phyloP scores from a whole-genome alignment of 2,888 invertebrate genomes.

The Azorinus chamasolen region DNA sequence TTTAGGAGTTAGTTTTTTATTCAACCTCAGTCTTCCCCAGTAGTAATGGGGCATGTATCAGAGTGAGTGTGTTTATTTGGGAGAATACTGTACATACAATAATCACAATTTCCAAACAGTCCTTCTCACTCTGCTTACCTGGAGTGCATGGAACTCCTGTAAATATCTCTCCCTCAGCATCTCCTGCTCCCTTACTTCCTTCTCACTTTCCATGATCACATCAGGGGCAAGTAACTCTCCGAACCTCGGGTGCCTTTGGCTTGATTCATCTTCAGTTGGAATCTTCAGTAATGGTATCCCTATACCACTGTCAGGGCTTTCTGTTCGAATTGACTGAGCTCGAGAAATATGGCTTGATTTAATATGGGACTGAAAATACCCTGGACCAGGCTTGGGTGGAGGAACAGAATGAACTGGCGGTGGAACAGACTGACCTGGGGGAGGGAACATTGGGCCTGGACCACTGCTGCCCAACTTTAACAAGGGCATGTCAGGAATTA shows the following conservation, averaged over 20 bases:
- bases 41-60: no score
- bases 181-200: slow-evolving; percentile 62
- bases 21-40: no score
- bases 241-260: slow-evolving; percentile 64
- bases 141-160: slow-evolving; percentile 60
- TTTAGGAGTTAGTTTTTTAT: no score
- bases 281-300: slow-evolving; percentile 68
- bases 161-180: slow-evolving; percentile 58
- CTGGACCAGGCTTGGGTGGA: neutral
- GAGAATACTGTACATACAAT: no score
- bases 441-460: slow-evolving; percentile 49
- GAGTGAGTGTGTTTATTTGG: no score
- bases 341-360: neutral
- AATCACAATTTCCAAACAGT: no score
- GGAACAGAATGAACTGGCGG: slow-evolving; percentile 6
- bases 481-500: slow-evolving; percentile 65
- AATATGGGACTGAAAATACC: slow-evolving; percentile 2
- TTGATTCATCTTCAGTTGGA: slow-evolving; percentile 57
- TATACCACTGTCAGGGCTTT: slow-evolving; percentile 62
- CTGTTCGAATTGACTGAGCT: neutral
- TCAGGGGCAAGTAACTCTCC: slow-evolving; percentile 73
- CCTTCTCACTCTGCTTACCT: no score
- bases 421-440: neutral
- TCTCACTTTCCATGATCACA: slow-evolving; percentile 60
- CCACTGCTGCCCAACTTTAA: slow-evolving; percentile 65